Conservation (phyloP, 23 tunicate genomes). For the Styela plicata region DNA sequence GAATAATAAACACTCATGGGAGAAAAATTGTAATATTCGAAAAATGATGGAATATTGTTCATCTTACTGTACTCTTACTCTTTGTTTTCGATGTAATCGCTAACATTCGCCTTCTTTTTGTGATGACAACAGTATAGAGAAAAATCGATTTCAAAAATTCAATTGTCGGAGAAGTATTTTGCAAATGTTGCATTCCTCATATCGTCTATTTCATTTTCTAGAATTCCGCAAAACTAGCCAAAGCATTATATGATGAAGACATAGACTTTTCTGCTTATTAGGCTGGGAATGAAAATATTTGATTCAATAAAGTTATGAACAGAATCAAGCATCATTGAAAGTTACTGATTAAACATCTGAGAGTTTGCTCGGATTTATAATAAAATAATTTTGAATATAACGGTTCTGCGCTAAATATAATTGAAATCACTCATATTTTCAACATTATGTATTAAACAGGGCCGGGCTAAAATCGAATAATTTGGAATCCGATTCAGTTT, state of each 20-base stretch:
- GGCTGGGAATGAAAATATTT: slow-evolving; percentile 4
- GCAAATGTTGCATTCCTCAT: too few relatives aligned
- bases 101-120: too few relatives aligned
- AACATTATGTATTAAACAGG: too few relatives aligned
- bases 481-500: too few relatives aligned
- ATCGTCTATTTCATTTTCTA: not conserved
- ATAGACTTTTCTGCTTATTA: slow-evolving; percentile 22
- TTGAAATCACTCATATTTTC: too few relatives aligned
- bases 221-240: slow-evolving; percentile 8
- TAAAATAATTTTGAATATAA: too few relatives aligned
- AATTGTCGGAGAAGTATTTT: not conserved
- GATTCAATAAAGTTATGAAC: slow-evolving; percentile 2
- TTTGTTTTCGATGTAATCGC: not conserved
- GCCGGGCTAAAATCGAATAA: too few relatives aligned
- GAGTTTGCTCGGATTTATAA: not conserved
- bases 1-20: too few relatives aligned
- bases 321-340: slow-evolving; percentile 6
- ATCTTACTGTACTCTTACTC: not conserved
- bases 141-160: not conserved
- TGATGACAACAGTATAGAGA: too few relatives aligned
- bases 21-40: too few relatives aligned
- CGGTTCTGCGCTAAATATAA: too few relatives aligned
- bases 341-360: slow-evolving; percentile 3
- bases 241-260: slow-evolving; percentile 20
- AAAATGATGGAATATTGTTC: too few relatives aligned